phyloP scores from a whole-genome alignment of 2,113 vertebrate species.

The Desmodus rotundus region DNA sequence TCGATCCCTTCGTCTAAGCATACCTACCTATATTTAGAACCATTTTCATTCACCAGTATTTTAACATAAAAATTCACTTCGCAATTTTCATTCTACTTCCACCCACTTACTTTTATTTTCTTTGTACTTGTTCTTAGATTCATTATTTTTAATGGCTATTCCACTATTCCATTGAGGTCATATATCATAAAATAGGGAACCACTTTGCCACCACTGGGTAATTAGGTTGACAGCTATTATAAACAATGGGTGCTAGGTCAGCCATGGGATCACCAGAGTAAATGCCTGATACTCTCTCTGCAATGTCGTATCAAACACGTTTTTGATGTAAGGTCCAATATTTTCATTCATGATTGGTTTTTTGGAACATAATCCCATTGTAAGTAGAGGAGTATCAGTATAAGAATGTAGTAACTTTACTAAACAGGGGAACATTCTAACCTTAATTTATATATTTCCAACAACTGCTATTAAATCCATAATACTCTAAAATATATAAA shows the following conservation, averaged over 20 bases:
- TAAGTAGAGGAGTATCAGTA: not conserved
- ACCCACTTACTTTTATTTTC: not conserved
- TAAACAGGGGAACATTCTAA: not conserved
- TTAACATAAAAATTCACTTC: not conserved
- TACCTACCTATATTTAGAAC: not conserved
- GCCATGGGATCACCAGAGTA: too few species aligned
- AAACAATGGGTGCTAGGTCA: not conserved
- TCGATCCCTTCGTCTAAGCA: not conserved
- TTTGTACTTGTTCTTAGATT: not conserved
- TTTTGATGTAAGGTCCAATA: not conserved
- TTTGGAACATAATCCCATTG: not conserved
- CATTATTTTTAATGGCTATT: not conserved
- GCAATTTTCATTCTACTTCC: conserved; percentile 11
- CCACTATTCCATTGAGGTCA: not conserved
- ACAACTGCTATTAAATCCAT: not conserved
- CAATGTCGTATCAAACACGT: too few species aligned
- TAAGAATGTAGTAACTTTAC: not conserved
- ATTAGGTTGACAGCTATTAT: not conserved
- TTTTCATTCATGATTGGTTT: not conserved
- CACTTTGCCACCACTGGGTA: not conserved
- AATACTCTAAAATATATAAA: not conserved
- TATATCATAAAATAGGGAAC: not conserved
- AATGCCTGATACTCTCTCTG: too few species aligned
- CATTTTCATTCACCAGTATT: not conserved
- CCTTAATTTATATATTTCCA: not conserved